These are phyloP conservation scores for Rissa tridactyla DNA, from an alignment of 2,113 vertebrate genomes.

Conservation along the genomic window DNA sequence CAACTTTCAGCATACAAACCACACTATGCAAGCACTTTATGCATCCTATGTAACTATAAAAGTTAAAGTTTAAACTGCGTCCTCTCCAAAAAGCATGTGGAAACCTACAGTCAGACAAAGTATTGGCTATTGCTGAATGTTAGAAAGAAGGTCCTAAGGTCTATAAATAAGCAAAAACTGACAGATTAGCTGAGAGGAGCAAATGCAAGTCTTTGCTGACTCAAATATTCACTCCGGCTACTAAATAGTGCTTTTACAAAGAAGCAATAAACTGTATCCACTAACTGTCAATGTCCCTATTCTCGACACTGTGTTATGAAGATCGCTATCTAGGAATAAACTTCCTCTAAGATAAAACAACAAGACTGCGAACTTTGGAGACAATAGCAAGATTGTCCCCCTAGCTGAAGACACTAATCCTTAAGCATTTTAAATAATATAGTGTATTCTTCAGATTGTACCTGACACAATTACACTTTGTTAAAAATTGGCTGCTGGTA, in stretches of 20 bases:
- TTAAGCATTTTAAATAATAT: slow-evolving; percentile 65
- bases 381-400: slow-evolving; percentile 86
- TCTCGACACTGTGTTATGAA: slow-evolving; percentile 58
- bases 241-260: slow-evolving; percentile 58
- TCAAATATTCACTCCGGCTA: slow-evolving; percentile 49
- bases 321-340: slow-evolving; percentile 79
- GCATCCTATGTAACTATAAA: slow-evolving; percentile 58
- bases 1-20: slow-evolving; percentile 6
- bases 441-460: slow-evolving; percentile 77
- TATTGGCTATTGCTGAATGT: not conserved
- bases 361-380: slow-evolving; percentile 25
- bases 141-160: slow-evolving; percentile 43
- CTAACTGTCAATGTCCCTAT: slow-evolving; percentile 55
- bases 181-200: slow-evolving; percentile 23
- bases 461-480: slow-evolving; percentile 81
- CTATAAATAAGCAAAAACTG: slow-evolving; percentile 60
- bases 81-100: not conserved
- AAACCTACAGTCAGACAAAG: slow-evolving; percentile 5
- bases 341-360: slow-evolving; percentile 76
- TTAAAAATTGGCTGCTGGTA: slow-evolving; percentile 76
- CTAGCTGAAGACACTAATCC: slow-evolving; percentile 66
- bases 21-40: slow-evolving; percentile 28
- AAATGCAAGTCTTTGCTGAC: slow-evolving; percentile 55
- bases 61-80: slow-evolving; percentile 68
- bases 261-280: slow-evolving; percentile 52